Percentiles rank a stretch among this genome's conserved stretches.
Evolutionary conservation across 2,888 invertebrate species (phyloP).

Genomic region (Stictocephala bisonia): DNA sequence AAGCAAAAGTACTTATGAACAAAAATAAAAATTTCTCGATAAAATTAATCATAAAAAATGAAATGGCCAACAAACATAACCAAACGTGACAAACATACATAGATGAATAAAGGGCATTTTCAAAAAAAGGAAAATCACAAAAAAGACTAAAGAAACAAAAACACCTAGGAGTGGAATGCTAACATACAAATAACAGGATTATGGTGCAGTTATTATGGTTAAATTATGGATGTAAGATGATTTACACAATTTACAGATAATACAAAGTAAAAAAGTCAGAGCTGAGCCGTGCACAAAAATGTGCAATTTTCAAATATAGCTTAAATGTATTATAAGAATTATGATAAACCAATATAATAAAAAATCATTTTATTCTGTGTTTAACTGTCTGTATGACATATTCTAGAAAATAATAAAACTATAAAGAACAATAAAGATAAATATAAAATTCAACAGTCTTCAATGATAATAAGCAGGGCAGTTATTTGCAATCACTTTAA

Average conservation of each 20-base stretch:
- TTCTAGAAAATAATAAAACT: no score
- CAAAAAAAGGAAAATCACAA: neutral
- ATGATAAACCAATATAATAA: no score
- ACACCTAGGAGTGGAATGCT: constrained; percentile 31
- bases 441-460: no score
- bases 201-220: neutral
- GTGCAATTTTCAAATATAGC: no score
- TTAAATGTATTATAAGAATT: no score
- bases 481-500: no score
- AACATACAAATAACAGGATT: neutral
- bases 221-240: neutral
- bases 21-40: no score
- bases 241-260: constrained; percentile 39
- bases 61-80: constrained; percentile 3
- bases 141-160: neutral
- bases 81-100: neutral
- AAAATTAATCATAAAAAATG: neutral
- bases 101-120: neutral
- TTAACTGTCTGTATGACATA: no score
- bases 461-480: no score
- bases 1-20: no score
- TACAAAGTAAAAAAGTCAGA: neutral
- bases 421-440: no score
- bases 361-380: no score
- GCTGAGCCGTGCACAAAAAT: constrained; percentile 22